Percentiles rank a stretch among this genome's conserved stretches.
Evolutionary conservation across 2,113 vertebrate genomes (phyloP).

Genomic region (Delphinus delphis): DNA sequence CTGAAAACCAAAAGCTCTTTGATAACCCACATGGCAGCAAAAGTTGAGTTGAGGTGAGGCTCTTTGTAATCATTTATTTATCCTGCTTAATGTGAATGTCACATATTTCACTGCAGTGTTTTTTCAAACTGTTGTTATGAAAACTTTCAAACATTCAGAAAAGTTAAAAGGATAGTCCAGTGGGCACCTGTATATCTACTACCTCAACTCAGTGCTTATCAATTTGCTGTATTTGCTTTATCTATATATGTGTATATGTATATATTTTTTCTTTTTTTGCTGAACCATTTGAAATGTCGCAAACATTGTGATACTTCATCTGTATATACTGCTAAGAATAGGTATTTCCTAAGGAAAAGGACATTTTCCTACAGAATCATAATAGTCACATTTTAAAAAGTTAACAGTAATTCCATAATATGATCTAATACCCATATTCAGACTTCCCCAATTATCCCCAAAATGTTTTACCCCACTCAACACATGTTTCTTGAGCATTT

Average conservation of each 20-base stretch:
- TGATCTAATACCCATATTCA: neutral
- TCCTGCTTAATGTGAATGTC: neutral
- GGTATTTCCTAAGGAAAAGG: neutral
- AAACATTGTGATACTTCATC: neutral
- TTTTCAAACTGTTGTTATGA: neutral
- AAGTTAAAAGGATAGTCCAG: neutral
- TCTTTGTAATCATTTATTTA: neutral
- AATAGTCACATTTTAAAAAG: neutral
- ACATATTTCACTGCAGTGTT: neutral
- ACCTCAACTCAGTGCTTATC: neutral
- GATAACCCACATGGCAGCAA: neutral
- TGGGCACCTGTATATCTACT: neutral
- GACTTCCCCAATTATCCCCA: neutral
- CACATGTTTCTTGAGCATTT: neutral
- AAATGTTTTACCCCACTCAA: neutral
- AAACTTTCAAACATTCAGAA: neutral
- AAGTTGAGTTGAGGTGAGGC: neutral
- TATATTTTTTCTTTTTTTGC: neutral
- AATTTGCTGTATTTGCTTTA: neutral
- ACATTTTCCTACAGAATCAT: neutral
- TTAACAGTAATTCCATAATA: neutral
- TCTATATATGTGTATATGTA: neutral
- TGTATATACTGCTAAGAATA: neutral
- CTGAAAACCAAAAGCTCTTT: neutral
- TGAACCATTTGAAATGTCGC: neutral